phyloP scores from a whole-genome alignment of 2,888 invertebrate species.

The Cheilosia vernalis region DNA sequence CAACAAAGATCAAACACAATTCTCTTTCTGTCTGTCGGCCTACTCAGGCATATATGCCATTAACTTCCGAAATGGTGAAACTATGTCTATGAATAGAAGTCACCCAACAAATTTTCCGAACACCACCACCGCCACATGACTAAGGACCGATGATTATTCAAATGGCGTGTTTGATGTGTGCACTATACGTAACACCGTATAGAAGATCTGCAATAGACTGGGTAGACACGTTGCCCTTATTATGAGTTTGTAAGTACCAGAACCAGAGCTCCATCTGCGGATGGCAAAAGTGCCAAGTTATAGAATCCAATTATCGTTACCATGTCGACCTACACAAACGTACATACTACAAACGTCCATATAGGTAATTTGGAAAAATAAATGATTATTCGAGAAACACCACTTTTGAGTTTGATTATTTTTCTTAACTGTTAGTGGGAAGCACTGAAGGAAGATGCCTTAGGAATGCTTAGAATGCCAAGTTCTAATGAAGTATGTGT shows the following conservation, averaged over 20 bases:
- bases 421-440: slow-evolving; percentile 43
- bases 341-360: slow-evolving; percentile 35
- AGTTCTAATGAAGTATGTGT: slow-evolving; percentile 27
- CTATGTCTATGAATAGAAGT: slow-evolving; percentile 64
- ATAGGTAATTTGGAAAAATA: slow-evolving; percentile 61
- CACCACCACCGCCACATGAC: slow-evolving; percentile 33
- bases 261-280: slow-evolving; percentile 27
- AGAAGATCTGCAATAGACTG: slow-evolving; percentile 2
- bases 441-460: slow-evolving; percentile 22
- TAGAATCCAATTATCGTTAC: slow-evolving; percentile 63
- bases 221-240: slow-evolving; percentile 60
- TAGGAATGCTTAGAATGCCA: slow-evolving; percentile 41
- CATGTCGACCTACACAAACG: slow-evolving; percentile 8
- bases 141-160: slow-evolving; percentile 69
- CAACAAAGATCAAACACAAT: slow-evolving; percentile 68
- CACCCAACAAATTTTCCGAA: slow-evolving; percentile 19
- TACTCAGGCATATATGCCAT: slow-evolving; percentile 65
- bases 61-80: slow-evolving; percentile 70
- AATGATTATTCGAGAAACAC: slow-evolving; percentile 54
- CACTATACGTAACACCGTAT: background rate
- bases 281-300: slow-evolving; percentile 57
- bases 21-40: slow-evolving; percentile 58
- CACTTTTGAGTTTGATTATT: slow-evolving; percentile 65
- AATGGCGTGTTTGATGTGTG: slow-evolving; percentile 59
- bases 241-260: slow-evolving; percentile 7